phyloP scores from a whole-genome alignment of 2,888 invertebrate genomes.

The Monoplex corrugatus region DNA sequence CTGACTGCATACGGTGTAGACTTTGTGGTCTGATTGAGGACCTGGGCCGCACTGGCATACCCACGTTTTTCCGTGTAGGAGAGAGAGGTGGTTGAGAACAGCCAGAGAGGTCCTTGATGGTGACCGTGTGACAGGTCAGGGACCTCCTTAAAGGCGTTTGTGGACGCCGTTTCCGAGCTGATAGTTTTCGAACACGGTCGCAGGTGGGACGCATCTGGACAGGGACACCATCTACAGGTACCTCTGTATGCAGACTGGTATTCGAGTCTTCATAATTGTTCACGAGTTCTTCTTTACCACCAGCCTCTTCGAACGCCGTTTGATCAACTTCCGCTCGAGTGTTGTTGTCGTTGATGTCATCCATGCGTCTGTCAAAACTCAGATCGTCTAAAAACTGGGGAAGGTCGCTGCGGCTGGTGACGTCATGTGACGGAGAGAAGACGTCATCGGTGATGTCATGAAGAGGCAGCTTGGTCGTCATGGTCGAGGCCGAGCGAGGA shows the following conservation, averaged over 20 bases:
- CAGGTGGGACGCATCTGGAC: not conserved
- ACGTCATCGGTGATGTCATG: slow-evolving; percentile 16
- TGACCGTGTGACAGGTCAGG: slow-evolving; percentile 35
- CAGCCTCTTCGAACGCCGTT: not conserved
- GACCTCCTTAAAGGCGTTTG: not conserved
- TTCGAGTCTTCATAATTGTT: not conserved
- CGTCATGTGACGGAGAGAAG: not conserved
- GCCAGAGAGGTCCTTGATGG: slow-evolving; percentile 36
- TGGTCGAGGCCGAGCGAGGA: slow-evolving; percentile 2
- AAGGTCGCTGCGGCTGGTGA: not conserved
- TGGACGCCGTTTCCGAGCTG: not conserved
- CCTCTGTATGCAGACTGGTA: not conserved
- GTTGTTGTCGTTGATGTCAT: not conserved
- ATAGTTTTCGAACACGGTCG: slow-evolving; percentile 3
- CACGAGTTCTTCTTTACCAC: too few species aligned
- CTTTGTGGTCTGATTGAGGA: slow-evolving; percentile 7
- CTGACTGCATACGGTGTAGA: not conserved
- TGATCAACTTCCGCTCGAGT: not conserved
- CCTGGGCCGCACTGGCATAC: not conserved
- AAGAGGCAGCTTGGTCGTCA: not conserved
- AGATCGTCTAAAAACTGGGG: not conserved
- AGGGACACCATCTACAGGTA: not conserved
- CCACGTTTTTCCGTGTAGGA: not conserved
- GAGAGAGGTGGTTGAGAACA: not conserved
- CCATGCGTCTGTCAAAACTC: not conserved